A percentile compares a stretch with the other conserved stretches of the same genome.
phyloP scores from a whole-genome alignment of 2,113 vertebrate species.

The Rhea americana region DNA sequence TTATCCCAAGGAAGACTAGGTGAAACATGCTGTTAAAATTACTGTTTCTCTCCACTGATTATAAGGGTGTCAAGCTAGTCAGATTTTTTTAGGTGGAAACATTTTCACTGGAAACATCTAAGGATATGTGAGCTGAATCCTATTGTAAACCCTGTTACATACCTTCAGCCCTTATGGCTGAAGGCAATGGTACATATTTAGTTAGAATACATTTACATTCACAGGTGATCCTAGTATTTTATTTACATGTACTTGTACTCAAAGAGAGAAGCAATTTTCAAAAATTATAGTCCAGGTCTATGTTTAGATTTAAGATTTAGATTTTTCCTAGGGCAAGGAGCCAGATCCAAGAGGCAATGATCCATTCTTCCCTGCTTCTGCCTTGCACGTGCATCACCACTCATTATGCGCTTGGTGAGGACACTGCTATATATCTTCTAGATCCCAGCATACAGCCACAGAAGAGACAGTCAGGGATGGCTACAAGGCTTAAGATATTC shows the following conservation, averaged over 20 bases:
- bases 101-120: not conserved
- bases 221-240: not conserved
- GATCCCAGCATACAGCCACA: slow-evolving; percentile 42
- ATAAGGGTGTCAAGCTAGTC: not conserved
- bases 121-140: not conserved
- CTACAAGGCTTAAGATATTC: slow-evolving; percentile 51
- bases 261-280: not conserved
- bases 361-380: not conserved
- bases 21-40: not conserved
- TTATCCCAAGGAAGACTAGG: not conserved
- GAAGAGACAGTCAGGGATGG: slow-evolving; percentile 44
- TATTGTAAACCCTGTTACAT: not conserved
- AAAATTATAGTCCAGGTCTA: not conserved
- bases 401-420: slow-evolving; percentile 47
- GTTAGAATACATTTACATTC: not conserved
- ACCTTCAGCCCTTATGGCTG: not conserved
- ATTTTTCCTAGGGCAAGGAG: not conserved
- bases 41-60: not conserved
- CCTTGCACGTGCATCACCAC: slow-evolving; percentile 27
- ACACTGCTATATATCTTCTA: not conserved
- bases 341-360: not conserved
- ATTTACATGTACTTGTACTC: not conserved
- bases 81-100: not conserved
- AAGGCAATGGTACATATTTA: not conserved
- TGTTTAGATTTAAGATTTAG: not conserved